Percentiles rank a stretch among this genome's conserved stretches.
Evolutionary conservation across 1,140 invertebrate genomes (phyloP).

Genomic region (Trachymyrmex septentrionalis): DNA sequence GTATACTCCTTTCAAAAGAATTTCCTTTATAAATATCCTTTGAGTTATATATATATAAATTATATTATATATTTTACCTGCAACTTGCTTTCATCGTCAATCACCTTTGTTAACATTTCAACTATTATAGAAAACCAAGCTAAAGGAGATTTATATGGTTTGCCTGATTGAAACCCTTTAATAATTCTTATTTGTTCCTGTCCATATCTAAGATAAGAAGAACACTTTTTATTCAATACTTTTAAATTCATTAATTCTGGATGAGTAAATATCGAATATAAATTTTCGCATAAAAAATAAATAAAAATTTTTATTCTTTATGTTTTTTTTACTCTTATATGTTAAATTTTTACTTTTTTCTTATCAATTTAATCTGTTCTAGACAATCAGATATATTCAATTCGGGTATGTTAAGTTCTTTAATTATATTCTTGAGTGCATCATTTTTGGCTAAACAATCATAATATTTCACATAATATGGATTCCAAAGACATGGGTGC

Average conservation of each 20-base stretch:
- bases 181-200: slow-evolving; percentile 74
- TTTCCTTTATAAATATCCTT: not conserved
- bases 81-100: slow-evolving; percentile 61
- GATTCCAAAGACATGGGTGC: slow-evolving; percentile 81
- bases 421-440: slow-evolving; percentile 73
- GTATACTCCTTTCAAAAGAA: not conserved
- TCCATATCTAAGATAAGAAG: slow-evolving; percentile 67
- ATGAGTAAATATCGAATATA: not conserved
- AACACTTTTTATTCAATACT: not conserved
- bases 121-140: slow-evolving; percentile 76
- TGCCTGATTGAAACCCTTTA: slow-evolving; percentile 62
- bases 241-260: not conserved
- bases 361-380: slow-evolving; percentile 73
- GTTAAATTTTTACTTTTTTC: slow-evolving; percentile 74
- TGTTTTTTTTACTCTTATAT: not conserved
- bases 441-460: slow-evolving; percentile 72
- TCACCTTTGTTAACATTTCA: slow-evolving; percentile 76
- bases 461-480: slow-evolving; percentile 70
- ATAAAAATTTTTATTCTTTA: slow-evolving; percentile 16
- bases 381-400: slow-evolving; percentile 76
- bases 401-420: slow-evolving; percentile 66
- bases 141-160: slow-evolving; percentile 69
- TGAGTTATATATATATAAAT: not conserved
- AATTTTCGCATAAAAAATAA: not conserved
- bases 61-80: slow-evolving; percentile 17